Evolutionary conservation across 2,888 invertebrate genomes (phyloP).

Genomic region (Callosobruchus maculatus): DNA sequence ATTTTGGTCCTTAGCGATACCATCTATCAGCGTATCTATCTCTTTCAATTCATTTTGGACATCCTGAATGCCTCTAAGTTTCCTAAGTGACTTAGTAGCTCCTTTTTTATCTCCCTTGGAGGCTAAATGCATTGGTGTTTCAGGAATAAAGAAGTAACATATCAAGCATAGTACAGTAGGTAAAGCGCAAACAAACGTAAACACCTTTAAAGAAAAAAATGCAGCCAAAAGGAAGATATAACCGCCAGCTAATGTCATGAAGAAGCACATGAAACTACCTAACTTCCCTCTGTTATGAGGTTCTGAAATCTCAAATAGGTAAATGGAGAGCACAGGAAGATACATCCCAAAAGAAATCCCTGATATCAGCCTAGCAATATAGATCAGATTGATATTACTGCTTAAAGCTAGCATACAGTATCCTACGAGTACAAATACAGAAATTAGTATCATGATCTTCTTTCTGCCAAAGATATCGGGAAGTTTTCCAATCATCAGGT

Average conservation of each 20-base stretch:
- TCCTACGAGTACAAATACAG: neutral
- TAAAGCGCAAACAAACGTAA: neutral
- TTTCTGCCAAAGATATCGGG: slow-evolving; percentile 1
- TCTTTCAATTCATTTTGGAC: neutral
- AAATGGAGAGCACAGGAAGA: neutral
- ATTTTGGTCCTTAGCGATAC: neutral
- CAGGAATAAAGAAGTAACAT: slow-evolving; percentile 1
- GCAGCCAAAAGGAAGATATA: neutral
- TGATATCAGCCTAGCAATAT: neutral
- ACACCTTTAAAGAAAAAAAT: neutral
- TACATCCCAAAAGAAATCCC: neutral
- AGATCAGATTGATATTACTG: neutral
- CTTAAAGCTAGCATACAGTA: neutral
- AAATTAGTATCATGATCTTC: neutral
- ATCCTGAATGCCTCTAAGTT: neutral
- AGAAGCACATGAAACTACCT: neutral
- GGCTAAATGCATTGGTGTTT: slow-evolving; percentile 4
- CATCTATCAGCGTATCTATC: neutral
- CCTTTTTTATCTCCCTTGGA: slow-evolving; percentile 2
- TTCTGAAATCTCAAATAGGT: neutral
- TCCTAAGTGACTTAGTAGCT: neutral
- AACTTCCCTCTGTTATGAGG: slow-evolving; percentile 1
- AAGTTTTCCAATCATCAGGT: neutral
- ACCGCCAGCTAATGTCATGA: neutral
- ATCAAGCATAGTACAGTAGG: neutral